phyloP scores from a whole-genome alignment of 2,888 invertebrate species.

The Heliconius erato region DNA sequence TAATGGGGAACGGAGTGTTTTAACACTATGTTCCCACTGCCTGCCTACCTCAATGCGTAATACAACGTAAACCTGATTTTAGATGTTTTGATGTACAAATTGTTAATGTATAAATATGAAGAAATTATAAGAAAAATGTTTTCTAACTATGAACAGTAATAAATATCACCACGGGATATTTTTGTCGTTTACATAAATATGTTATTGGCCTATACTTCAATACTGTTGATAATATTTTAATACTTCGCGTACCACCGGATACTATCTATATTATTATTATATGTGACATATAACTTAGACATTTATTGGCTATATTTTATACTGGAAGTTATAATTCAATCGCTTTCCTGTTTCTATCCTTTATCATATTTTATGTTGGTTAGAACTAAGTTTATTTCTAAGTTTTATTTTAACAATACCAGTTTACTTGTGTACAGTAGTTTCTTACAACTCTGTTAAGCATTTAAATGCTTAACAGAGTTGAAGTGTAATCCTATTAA shows the following conservation, averaged over 20 bases:
- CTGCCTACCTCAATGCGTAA: no score
- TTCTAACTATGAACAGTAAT: background rate
- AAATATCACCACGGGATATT: conserved; percentile 16
- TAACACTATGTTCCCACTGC: no score
- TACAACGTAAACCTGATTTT: background rate
- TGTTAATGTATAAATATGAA: background rate
- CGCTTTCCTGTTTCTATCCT: conserved; percentile 34
- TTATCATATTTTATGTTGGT: background rate
- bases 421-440: background rate
- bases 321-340: conserved; percentile 27
- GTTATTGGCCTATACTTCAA: background rate
- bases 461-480: background rate
- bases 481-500: background rate
- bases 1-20: no score
- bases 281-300: conserved; percentile 30
- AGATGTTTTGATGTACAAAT: background rate
- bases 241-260: conserved; percentile 17
- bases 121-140: background rate
- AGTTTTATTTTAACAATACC: background rate
- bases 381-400: background rate
- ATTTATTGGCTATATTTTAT: conserved; percentile 33
- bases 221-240: conserved; percentile 3
- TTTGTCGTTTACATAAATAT: conserved; percentile 17
- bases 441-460: background rate
- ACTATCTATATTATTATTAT: conserved; percentile 22